Evolutionary conservation across 1,140 invertebrate genomes (phyloP).

Genomic region (Diabrotica undecimpunctata): DNA sequence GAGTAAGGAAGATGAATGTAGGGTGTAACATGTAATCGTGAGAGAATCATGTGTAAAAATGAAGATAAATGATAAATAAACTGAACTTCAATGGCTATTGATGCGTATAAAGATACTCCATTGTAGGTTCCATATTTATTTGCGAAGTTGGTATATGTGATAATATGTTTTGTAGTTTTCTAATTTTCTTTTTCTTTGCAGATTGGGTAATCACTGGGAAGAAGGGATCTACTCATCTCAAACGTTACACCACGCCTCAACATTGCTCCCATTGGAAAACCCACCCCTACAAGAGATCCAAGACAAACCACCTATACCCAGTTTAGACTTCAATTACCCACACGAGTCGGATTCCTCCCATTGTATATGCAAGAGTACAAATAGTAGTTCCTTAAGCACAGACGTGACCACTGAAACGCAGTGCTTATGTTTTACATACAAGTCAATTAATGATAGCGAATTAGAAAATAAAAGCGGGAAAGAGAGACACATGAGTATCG

Average conservation of each 20-base stretch:
- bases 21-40: too few species aligned
- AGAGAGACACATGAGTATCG: conserved; percentile 53
- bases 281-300: background rate
- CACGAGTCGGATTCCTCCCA: conserved; percentile 6
- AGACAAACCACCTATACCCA: conserved; percentile 20
- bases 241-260: conserved; percentile 35
- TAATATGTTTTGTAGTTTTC: too few species aligned
- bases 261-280: conserved; percentile 34
- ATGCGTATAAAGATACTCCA: too few species aligned
- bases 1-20: too few species aligned
- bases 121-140: too few species aligned
- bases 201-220: conserved; percentile 42
- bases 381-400: conserved; percentile 30
- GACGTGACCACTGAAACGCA: background rate
- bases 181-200: conserved; percentile 7
- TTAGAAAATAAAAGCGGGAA: conserved; percentile 28
- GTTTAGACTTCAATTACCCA: background rate
- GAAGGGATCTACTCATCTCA: conserved; percentile 37
- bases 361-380: conserved; percentile 32
- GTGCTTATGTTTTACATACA: conserved; percentile 8
- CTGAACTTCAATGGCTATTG: too few species aligned
- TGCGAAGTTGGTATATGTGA: too few species aligned
- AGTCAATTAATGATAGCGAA: conserved; percentile 20
- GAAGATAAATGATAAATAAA: too few species aligned
- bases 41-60: too few species aligned